These are phyloP conservation scores for Dendrocincla tyrannina DNA, from an alignment of 2,797 vertebrate species.

Conservation along the genomic window DNA sequence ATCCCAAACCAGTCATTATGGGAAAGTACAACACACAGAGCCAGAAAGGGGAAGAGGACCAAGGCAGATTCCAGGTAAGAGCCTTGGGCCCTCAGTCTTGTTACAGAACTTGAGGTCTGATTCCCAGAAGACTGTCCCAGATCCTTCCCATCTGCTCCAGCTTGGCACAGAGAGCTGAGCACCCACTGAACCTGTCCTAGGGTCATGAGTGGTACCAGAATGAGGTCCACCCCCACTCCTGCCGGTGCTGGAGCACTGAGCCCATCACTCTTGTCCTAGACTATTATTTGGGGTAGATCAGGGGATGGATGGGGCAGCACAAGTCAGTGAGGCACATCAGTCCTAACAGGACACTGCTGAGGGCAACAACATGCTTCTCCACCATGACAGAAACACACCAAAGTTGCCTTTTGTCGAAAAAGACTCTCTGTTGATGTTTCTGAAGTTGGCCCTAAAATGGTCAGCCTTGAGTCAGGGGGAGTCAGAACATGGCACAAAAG, in stretches of 20 bases:
- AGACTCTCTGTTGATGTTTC: not conserved
- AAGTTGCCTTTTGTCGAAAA: not conserved
- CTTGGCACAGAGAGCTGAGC: not conserved
- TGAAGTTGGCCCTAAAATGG: not conserved
- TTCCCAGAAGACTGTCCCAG: not conserved
- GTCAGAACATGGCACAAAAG: not conserved
- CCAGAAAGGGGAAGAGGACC: not conserved
- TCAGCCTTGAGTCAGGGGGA: not conserved
- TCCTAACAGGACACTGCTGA: not conserved
- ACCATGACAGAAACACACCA: not conserved
- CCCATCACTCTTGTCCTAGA: not conserved
- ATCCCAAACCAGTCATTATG: not conserved
- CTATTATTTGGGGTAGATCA: not conserved
- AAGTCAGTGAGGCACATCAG: not conserved
- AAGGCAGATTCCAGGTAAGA: not conserved
- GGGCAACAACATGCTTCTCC: not conserved
- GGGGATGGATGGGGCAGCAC: not conserved
- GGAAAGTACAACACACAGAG: not conserved
- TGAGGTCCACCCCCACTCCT: rapidly evolving
- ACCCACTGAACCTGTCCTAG: not conserved
- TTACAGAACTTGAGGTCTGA: not conserved
- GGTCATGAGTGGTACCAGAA: not conserved
- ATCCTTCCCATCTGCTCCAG: not conserved
- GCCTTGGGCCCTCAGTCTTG: not conserved
- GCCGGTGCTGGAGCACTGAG: not conserved